These are phyloP conservation scores for Lepidocyrtinus sp. DNA, from an alignment of 2,888 invertebrate genomes.

Conservation along the genomic window DNA sequence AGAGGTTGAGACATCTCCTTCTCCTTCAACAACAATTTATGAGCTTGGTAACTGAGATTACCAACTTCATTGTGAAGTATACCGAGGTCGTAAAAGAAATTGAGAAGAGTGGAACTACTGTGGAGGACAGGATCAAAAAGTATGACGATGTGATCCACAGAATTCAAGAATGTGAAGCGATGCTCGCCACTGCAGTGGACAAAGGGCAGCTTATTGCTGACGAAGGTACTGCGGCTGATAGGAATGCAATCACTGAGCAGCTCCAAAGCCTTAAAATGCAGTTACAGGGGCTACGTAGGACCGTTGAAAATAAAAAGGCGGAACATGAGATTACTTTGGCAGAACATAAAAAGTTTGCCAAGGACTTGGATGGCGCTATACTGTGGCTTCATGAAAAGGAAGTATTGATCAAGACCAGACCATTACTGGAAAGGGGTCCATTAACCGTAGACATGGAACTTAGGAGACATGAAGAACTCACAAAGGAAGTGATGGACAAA, in stretches of 20 bases:
- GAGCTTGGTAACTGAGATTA: constrained; percentile 88
- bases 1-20: constrained; percentile 84
- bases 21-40: constrained; percentile 90
- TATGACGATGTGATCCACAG: constrained; percentile 89
- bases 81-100: constrained; percentile 88
- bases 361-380: constrained; percentile 86
- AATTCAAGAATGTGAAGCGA: constrained; percentile 92
- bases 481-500: constrained; percentile 80
- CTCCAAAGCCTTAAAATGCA: constrained; percentile 90
- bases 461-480: constrained; percentile 81
- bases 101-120: constrained; percentile 85
- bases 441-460: constrained; percentile 86
- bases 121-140: constrained; percentile 89
- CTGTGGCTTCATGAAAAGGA: constrained; percentile 89
- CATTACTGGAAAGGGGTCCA: constrained; percentile 84
- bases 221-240: constrained; percentile 89
- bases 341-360: constrained; percentile 87
- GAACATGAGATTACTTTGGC: constrained; percentile 91
- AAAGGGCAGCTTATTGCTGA: constrained; percentile 94
- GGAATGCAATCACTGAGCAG: constrained; percentile 90
- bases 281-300: constrained; percentile 82
- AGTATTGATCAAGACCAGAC: constrained; percentile 85
- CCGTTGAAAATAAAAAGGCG: constrained; percentile 88
- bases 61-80: constrained; percentile 88
- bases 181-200: constrained; percentile 88